These are phyloP conservation scores for Rhagophthalmus giganteus DNA, from an alignment of 2,888 invertebrate genomes.

Conservation along the genomic window DNA sequence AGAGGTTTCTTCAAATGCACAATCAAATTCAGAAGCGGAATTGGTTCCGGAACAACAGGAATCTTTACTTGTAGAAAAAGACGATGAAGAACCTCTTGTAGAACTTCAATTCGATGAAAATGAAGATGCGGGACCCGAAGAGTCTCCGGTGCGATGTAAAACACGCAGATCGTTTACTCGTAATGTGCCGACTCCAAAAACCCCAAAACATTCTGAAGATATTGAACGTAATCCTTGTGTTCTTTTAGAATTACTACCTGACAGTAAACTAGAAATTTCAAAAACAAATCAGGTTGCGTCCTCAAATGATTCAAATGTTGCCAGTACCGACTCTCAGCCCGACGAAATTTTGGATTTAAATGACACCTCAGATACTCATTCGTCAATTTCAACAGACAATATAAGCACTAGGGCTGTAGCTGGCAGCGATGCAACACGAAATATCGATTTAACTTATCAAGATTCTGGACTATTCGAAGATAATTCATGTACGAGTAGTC, in stretches of 20 bases:
- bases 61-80: slow-evolving; percentile 10
- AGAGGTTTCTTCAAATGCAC: neutral
- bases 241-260: slow-evolving; percentile 12
- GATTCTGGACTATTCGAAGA: slow-evolving; percentile 26
- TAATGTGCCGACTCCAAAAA: slow-evolving; percentile 52
- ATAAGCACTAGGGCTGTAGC: slow-evolving; percentile 45
- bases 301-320: slow-evolving; percentile 14
- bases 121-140: slow-evolving; percentile 45
- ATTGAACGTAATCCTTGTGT: slow-evolving; percentile 4
- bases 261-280: slow-evolving; percentile 3
- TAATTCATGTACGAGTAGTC: slow-evolving; percentile 38
- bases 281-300: slow-evolving; percentile 4
- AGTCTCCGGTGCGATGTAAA: slow-evolving; percentile 49
- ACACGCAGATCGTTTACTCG: slow-evolving; percentile 51
- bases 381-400: slow-evolving; percentile 33
- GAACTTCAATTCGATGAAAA: slow-evolving; percentile 50
- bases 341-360: slow-evolving; percentile 19
- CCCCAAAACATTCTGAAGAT: slow-evolving; percentile 44
- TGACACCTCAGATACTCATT: slow-evolving; percentile 19
- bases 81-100: slow-evolving; percentile 40
- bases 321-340: slow-evolving; percentile 4
- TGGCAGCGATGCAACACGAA: slow-evolving; percentile 46
- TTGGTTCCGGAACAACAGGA: too few species aligned
- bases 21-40: neutral
- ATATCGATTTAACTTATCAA: slow-evolving; percentile 38